Conservation (phyloP, 2,113 vertebrate genomes). For the Lampris megalopsis region DNA sequence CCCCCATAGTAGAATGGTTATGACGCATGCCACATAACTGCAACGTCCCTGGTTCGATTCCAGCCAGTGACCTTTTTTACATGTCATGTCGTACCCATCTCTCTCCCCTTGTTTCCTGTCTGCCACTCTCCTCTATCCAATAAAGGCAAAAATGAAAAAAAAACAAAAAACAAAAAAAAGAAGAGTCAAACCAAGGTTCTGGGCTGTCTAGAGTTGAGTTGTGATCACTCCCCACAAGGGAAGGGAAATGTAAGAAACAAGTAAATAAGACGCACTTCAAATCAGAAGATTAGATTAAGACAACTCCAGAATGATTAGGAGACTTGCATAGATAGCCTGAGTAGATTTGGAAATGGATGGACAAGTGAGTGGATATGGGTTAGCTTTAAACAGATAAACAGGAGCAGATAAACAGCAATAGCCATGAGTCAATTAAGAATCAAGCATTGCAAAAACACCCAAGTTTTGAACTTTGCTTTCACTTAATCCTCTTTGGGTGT, state of each 20-base stretch:
- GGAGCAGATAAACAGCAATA: conserved; percentile 64
- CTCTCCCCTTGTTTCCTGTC: too few relatives aligned
- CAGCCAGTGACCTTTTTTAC: too few relatives aligned
- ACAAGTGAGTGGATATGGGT: conserved; percentile 46
- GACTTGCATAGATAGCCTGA: conserved; percentile 68
- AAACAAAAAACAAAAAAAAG: too few relatives aligned
- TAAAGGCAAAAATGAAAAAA: too few relatives aligned
- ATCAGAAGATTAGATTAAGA: conserved; percentile 68
- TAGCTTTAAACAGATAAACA: conserved; percentile 47
- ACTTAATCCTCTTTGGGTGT: conserved; percentile 69
- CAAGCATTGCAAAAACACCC: conserved; percentile 71
- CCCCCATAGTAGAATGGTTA: too few relatives aligned
- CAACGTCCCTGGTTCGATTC: too few relatives aligned
- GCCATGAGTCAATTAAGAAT: conserved; percentile 74
- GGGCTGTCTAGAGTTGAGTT: conserved; percentile 23
- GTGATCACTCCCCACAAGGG: conserved; percentile 49
- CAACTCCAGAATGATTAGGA: conserved; percentile 66
- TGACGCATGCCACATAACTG: too few relatives aligned
- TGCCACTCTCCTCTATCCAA: too few relatives aligned
- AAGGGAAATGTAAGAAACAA: conserved; percentile 68
- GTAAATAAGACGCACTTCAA: conserved; percentile 69
- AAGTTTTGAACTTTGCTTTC: conserved; percentile 62
- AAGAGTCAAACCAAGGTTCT: too few relatives aligned
- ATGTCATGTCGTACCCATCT: too few relatives aligned
- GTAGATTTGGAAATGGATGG: conserved; percentile 36